A percentile compares a stretch with the other conserved stretches of the same genome.
These are phyloP conservation scores for Atta cephalotes DNA, from an alignment of 1,140 invertebrate species.

Conservation along the genomic window DNA sequence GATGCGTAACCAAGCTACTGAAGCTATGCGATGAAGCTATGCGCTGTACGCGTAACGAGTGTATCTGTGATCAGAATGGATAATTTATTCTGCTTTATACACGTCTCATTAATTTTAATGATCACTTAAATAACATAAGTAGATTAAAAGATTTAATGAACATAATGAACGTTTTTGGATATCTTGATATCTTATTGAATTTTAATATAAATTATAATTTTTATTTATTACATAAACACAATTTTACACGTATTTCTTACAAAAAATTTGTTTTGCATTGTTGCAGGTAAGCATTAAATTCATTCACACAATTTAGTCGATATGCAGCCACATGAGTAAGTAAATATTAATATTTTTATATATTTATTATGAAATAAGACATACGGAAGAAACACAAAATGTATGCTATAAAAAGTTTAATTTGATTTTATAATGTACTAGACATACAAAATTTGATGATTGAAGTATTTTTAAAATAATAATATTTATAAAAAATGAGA, in stretches of 20 bases:
- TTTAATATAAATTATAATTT: neutral
- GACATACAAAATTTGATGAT: neutral
- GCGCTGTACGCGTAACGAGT: constrained; percentile 69
- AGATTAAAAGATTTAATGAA: constrained; percentile 1
- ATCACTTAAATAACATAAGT: constrained; percentile 42
- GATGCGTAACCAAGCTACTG: constrained; percentile 27
- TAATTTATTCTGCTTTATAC: constrained; percentile 71
- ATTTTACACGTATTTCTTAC: neutral
- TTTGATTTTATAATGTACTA: neutral
- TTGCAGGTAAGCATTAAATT: constrained; percentile 80
- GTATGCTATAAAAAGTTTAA: neutral
- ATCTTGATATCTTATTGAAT: constrained; percentile 10
- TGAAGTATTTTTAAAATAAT: neutral
- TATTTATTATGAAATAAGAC: constrained; percentile 14
- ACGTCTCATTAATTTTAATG: constrained; percentile 73
- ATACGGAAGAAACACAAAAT: neutral
- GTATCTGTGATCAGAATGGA: constrained; percentile 65
- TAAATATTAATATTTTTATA: constrained; percentile 9
- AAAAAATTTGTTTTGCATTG: constrained; percentile 71
- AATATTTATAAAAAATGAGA: neutral
- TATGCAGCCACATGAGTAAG: constrained; percentile 28
- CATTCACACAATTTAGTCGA: neutral
- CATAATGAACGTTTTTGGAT: neutral
- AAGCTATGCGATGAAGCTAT: constrained; percentile 66
- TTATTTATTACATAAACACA: neutral